Base-by-base conservation (phyloP, 2,113 vertebrate genomes). In the Muscicapa adusta region DNA sequence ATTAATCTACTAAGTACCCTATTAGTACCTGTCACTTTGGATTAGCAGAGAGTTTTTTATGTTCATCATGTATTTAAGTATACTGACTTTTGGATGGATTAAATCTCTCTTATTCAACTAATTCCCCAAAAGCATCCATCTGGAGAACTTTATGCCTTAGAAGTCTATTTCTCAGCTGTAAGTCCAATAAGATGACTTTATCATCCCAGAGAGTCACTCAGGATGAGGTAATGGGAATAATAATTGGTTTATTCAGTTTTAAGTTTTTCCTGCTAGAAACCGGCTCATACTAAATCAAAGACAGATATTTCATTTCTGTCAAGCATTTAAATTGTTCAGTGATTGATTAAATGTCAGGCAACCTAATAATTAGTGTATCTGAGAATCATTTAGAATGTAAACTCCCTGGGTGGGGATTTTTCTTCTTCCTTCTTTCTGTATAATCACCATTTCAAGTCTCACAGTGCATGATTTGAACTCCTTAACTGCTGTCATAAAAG, bases 201-300 rank as follows among this genome's bases (percentile, higher is more conserved):
- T 83, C 80, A 95, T 90, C 80, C 83, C 38, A 88, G 77, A 85
- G 43, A 76, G 86, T 94, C 65, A 94, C 72, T 94, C 95, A 95
- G 91, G 94, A 95, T 97, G 94, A 95, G 85, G 88, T 93, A 96
- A 96, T 77, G 72, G 85, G 91, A 97, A 96, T 96, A 96, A 97
- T 95, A 96, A 96, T 95, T 94, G 82, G 91, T 96, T 97, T 96
- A 90, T 65, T 71, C 63, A 53, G 78, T 63, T 96, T 94, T 61
- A 95, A 67, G 82, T 86, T 93, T 97, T 95, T 91, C n/a, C 91
- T 95, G 67, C 76, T 91, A 78, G 90, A 96, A 96, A 90, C 60
- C 5, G 2, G 72, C 79, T 94, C 79, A 57, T 83, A 90, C 85
- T 93, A 88, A 95, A 95, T 95, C 86, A 91, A 78, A 94, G 75